phyloP scores from a whole-genome alignment of 2,113 vertebrate genomes.

The Plecturocebus donacophilus region DNA sequence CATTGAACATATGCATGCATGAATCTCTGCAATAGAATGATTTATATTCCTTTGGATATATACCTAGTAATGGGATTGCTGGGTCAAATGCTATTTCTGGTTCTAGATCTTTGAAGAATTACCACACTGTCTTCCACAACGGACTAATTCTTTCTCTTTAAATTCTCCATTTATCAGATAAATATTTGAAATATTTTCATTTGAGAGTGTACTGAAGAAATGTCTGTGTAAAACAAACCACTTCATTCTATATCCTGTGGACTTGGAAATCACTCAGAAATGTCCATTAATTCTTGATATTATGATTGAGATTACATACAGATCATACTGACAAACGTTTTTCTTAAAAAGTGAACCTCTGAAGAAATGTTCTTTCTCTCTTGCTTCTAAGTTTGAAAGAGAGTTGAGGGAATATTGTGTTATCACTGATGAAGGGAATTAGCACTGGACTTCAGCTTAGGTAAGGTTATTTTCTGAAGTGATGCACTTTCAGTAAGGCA shows the following conservation, averaged over 20 bases:
- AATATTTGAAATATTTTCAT: neutral
- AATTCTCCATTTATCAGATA: neutral
- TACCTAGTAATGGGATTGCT: no score
- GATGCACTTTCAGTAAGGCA: neutral
- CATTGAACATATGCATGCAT: no score
- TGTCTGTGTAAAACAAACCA: neutral
- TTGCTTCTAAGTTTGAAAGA: neutral
- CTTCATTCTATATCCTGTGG: neutral
- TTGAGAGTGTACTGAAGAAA: neutral
- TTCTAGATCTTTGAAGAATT: no score
- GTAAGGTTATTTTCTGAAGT: neutral
- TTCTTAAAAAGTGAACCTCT: neutral
- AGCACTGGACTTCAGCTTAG: neutral
- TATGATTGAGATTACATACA: neutral
- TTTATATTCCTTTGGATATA: no score
- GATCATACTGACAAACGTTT: neutral
- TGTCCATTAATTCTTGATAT: neutral
- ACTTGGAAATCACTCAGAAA: neutral
- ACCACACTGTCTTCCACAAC: no score
- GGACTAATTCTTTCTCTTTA: neutral
- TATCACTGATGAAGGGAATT: neutral
- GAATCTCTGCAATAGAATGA: no score
- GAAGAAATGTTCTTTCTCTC: neutral
- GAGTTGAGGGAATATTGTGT: neutral
- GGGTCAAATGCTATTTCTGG: no score